Base-by-base conservation (phyloP, 1,140 invertebrate genomes). In the Trachymyrmex cornetzi region DNA sequence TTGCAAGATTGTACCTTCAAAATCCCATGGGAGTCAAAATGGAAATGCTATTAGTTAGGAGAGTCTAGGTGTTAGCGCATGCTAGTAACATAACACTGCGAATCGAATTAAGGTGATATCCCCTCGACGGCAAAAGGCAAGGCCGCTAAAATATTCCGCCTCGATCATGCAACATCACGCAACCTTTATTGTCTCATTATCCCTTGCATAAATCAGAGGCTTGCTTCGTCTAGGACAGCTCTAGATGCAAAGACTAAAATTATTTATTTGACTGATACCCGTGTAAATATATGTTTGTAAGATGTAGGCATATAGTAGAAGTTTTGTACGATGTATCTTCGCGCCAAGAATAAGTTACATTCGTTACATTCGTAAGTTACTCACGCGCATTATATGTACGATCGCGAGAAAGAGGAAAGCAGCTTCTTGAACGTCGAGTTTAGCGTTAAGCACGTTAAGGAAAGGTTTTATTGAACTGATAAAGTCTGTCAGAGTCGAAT, bases 261-360 rank as follows among this genome's bases (percentile, higher is more conserved):
- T 94, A 94, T 94, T 95, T 94, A 94, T 94, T 95, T 94, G 93
- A 95, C 94, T 95, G 94, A 94, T 69, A 50, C 87, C 61, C 81
- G n/a, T 95, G 94, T 95, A 95, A 91, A 95, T 94, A 94, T 94
- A 94, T 94, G 92, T 93, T 94, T 67, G 93, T 94, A 94, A 88
- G 55, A 38, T 19, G 24, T 24, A 71, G 9, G 27, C 61, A 63
- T 85, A 34, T 79, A 79, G 22, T 6, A 48, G 63, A 61, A 88
- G 19, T 38, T 90, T 90, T 89, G 67, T 91, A 92, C 87, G 59
- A 91, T 81, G 91, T 87, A 89, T 77, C 87, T 87, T 91, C 59
- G 88, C 88, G 88, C 71, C 86, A 63, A 74, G 80, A 30, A 74
- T 85, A 72, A 88, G 50, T 90, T 88, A 88, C 77, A 50, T 82